phyloP scores from a whole-genome alignment of 2,797 vertebrate genomes.

The Mallotus villosus region DNA sequence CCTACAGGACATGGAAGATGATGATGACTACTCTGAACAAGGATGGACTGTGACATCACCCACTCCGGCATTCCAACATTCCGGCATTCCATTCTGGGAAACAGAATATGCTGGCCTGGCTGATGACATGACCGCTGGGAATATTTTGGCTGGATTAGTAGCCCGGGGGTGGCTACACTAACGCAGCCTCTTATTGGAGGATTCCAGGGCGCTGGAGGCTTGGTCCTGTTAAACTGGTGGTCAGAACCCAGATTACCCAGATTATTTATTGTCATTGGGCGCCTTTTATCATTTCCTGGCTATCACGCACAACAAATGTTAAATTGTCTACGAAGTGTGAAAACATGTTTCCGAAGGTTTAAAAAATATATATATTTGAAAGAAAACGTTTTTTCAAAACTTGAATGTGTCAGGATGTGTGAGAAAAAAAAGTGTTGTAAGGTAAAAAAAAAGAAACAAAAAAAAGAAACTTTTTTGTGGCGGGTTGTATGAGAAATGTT shows the following conservation, averaged over 20 bases:
- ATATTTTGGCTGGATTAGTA: constrained; percentile 64
- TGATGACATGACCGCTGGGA: constrained; percentile 77
- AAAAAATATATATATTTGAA: too few relatives aligned
- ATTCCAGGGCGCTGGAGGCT: constrained; percentile 14
- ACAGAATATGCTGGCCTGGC: constrained; percentile 46
- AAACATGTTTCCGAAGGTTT: too few relatives aligned
- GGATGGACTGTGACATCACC: constrained; percentile 73
- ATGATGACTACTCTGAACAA: constrained; percentile 64
- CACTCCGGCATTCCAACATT: constrained; percentile 59
- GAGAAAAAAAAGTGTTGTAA: too few relatives aligned
- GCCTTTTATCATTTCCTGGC: too few relatives aligned
- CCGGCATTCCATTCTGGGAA: constrained; percentile 66
- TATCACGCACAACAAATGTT: too few relatives aligned
- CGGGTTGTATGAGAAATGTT: too few relatives aligned
- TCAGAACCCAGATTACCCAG: constrained; percentile 15
- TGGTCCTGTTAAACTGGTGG: constrained; percentile 10
- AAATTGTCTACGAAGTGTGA: too few relatives aligned
- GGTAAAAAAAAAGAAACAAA: too few relatives aligned
- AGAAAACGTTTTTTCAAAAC: too few relatives aligned
- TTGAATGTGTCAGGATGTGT: too few relatives aligned
- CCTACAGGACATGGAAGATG: constrained; percentile 52
- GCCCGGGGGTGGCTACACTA: constrained; percentile 23
- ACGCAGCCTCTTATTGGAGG: constrained; percentile 11
- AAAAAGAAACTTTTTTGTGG: too few relatives aligned
- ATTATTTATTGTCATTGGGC: too few relatives aligned